Base-by-base conservation (phyloP, 2,888 invertebrate species). In the Epinotia bilunana region DNA sequence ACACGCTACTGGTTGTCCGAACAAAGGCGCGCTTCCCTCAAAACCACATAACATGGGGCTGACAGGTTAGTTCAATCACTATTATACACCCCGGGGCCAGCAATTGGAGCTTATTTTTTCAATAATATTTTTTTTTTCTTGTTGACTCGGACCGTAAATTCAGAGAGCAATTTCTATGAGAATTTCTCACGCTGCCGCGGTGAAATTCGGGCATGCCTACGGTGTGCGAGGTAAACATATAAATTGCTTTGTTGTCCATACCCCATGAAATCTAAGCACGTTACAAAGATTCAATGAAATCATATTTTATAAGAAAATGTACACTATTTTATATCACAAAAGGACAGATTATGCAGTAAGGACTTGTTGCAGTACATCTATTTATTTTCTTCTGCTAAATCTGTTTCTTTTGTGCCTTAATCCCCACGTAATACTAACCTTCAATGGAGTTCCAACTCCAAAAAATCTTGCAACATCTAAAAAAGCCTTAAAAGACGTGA, bases 31-130 rank as follows among this genome's bases (percentile, higher is more conserved):
- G 88, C 89, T 90, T 87, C 91, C 90, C 89, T 91, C 90, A 87
- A 92, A 92, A 91, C 90, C 92, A 91, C 93, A 93, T 93, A 94
- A 94, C 94, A 91, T 93, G 94, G 94, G 93, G 86, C 91, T 94
- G 94, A 94, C 94, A 94, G 94, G 93, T 93, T 92, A 91, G 91
- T 93, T 93, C 92, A 91, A 91, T 92, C 91, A 92, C 91, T 91
- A 91, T 91, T 91, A 91, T 90, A 88, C 88, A 86, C 88, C 92
- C 87, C 85, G 87, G 82, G 90, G 92, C 92, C 82, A 87, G 86
- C 89, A 89, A 91, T 91, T 89, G 86, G 88, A 85, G 86, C 83
- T 85, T 84, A 89, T 90, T 91, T 90, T 90, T 90, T 80, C 87
- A 86, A 84, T 85, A 85, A 84, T 85, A 83, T 88, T 85, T 90